Conservation (phyloP, 1,140 invertebrate genomes). For the Vanessa tameamea region DNA sequence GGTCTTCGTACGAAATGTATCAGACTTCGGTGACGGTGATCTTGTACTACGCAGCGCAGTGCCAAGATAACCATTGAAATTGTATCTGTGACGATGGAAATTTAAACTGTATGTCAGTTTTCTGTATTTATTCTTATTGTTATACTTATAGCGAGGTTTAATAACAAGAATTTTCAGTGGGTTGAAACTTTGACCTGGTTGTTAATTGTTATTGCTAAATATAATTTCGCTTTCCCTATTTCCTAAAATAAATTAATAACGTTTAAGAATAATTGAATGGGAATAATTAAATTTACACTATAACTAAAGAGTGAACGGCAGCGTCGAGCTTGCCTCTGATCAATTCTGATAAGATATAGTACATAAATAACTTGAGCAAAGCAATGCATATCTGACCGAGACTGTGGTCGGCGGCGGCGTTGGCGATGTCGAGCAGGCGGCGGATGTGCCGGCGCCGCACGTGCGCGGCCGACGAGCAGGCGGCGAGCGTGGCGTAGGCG, state of each 20-base stretch:
- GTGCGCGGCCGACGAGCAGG: constrained; percentile 90
- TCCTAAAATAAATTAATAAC: too few relatives aligned
- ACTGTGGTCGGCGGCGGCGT: constrained; percentile 87
- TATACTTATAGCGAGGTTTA: background rate
- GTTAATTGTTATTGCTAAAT: too few relatives aligned
- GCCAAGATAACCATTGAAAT: constrained; percentile 92
- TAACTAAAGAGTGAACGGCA: too few relatives aligned
- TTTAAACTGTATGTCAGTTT: background rate
- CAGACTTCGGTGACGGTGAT: constrained; percentile 89
- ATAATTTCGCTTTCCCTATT: too few relatives aligned
- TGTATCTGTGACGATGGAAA: constrained; percentile 83
- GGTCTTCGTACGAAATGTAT: constrained; percentile 89
- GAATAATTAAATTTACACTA: too few relatives aligned
- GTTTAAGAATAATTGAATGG: too few relatives aligned
- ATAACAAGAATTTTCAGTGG: background rate
- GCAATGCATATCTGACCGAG: constrained; percentile 77
- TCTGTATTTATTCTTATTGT: background rate
- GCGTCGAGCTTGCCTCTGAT: too few relatives aligned
- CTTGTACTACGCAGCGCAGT: constrained; percentile 90
- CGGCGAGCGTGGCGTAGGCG: constrained; percentile 81
- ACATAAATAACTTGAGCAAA: too few relatives aligned
- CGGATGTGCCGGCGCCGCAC: constrained; percentile 89
- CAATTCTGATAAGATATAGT: too few relatives aligned
- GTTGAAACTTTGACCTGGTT: too few relatives aligned
- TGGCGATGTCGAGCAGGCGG: constrained; percentile 88